Evolutionary conservation across 2,113 vertebrate genomes (phyloP).

Genomic region (Romanogobio albipinnatus): DNA sequence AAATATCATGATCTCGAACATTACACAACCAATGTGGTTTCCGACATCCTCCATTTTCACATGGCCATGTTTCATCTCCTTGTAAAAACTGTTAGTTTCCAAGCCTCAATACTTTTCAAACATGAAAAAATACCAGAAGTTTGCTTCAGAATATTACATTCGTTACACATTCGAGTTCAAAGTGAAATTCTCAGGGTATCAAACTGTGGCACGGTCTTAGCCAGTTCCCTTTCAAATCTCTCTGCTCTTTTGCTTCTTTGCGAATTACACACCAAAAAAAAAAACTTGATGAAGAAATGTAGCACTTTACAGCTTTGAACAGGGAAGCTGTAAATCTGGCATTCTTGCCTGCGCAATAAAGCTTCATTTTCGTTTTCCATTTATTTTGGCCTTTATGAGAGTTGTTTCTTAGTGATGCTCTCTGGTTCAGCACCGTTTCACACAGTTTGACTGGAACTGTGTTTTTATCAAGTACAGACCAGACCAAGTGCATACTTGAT

Average conservation of each 20-base stretch:
- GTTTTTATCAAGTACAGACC: neutral
- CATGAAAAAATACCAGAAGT: slow-evolving; percentile 17
- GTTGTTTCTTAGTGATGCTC: slow-evolving; percentile 1
- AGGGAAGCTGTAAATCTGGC: neutral
- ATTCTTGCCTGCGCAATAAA: neutral
- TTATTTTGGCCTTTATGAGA: slow-evolving; percentile 15
- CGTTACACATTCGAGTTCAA: slow-evolving; percentile 6
- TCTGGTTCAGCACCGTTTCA: neutral
- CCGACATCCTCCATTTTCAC: neutral
- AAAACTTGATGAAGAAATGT: slow-evolving; percentile 8
- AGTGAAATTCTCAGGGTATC: slow-evolving; percentile 21
- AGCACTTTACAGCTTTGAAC: slow-evolving; percentile 19
- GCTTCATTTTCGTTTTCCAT: neutral
- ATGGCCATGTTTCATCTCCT: neutral
- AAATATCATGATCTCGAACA: slow-evolving; percentile 27
- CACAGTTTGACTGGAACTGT: neutral
- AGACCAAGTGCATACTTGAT: neutral
- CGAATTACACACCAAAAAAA: slow-evolving; percentile 20
- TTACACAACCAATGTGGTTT: neutral
- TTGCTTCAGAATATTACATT: slow-evolving; percentile 22
- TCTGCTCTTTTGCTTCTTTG: slow-evolving; percentile 11
- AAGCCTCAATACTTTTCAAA: slow-evolving; percentile 17
- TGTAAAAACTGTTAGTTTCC: neutral
- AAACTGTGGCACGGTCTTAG: neutral
- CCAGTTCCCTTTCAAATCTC: slow-evolving; percentile 20